Evolutionary conservation across 2,888 invertebrate genomes (phyloP).

Genomic region (Temnothorax rugatulus): DNA sequence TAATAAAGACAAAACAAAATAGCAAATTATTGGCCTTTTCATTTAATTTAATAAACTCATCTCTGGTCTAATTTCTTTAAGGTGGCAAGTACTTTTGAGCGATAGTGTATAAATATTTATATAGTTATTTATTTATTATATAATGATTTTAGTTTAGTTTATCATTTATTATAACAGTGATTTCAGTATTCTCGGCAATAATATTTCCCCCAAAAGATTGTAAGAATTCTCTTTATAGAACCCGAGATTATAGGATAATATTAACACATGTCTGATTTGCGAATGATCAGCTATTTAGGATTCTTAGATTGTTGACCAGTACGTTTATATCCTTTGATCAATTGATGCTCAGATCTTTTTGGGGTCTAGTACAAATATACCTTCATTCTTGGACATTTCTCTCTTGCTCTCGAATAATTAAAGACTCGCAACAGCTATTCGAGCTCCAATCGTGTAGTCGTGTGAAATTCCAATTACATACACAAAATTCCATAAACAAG

Average conservation of each 20-base stretch:
- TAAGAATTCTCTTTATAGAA: neutral
- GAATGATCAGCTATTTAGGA: neutral
- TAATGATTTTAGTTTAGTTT: neutral
- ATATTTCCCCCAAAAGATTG: slow-evolving; percentile 10
- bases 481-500: neutral
- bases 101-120: neutral
- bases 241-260: slow-evolving; percentile 23
- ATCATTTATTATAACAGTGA: neutral
- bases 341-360: neutral
- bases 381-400: neutral
- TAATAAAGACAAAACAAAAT: too few species aligned
- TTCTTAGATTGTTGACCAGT: neutral
- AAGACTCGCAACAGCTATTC: neutral
- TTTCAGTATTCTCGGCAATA: slow-evolving; percentile 26
- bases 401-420: neutral
- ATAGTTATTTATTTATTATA: neutral
- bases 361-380: neutral
- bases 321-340: neutral
- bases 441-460: neutral
- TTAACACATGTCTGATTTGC: neutral
- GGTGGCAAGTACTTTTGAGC: too few species aligned
- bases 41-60: too few species aligned
- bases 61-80: too few species aligned
- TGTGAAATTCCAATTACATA: neutral
- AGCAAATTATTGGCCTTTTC: too few species aligned